Base-by-base conservation (phyloP, 2,113 vertebrate genomes). In the Deroptyus accipitrinus region DNA sequence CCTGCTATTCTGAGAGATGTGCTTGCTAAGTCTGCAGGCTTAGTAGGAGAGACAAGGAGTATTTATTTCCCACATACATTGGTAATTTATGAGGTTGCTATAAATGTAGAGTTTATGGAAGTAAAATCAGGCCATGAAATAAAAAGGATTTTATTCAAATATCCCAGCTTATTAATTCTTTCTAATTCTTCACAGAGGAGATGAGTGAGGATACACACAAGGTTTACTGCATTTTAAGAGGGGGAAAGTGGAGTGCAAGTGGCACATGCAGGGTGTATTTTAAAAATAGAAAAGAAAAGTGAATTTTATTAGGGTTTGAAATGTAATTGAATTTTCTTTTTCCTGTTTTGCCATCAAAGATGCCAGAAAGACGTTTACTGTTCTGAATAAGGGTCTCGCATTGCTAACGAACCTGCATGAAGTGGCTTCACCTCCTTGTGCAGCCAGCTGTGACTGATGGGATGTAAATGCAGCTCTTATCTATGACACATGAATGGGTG, bases 171-270 rank as follows among this genome's bases (percentile, higher is more conserved):
- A 97, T 96, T 77, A 96, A 86, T 96, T 94, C 57, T 82, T 94
- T 95, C 95, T 97, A 97, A 97, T 96, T 96, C 94, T 84, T 92
- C 83, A 84, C 88, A 94, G 87, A 88, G 51, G 42, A 95, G 95
- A 89, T 85, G 86, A 93, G 82, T 79, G 89, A 57, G 48, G 74
- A 83, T 83, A 49, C 86, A 86, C 25, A 79, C 49, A 85, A 2
- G 14, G 35, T 86, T 96, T 96, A 89, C 70, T 92, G 85, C 91
- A 95, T 83, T 73, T 92, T 95, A 88, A 85, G 30, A 74, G n/a
- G 63, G 17, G 92, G 85, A 94, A 88, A 59, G 95, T 86, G 28
- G 63, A 52, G 68, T 64, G 52, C 46, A 93, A 83, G 39, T 46
- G 86, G 91, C 75, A 87, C 70, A 93, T 55, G 52, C 46, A 70